Evolutionary conservation across 2,797 vertebrate genomes (phyloP).

Genomic region (Limosa lapponica): DNA sequence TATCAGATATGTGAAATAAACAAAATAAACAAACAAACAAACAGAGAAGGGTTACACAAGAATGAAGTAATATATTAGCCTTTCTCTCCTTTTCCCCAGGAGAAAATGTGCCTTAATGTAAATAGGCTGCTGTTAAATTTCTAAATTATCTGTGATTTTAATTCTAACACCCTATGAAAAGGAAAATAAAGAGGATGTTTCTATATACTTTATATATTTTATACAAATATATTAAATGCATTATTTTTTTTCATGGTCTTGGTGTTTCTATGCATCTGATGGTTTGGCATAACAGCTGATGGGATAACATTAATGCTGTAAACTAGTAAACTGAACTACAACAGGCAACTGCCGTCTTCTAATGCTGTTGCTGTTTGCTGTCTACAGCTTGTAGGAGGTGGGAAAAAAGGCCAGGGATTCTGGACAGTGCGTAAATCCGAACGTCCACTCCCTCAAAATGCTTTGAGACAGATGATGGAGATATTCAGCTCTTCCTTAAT

Average conservation of each 20-base stretch:
- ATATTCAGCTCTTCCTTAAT: not conserved
- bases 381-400: not conserved
- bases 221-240: not conserved
- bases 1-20: not conserved
- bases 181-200: not conserved
- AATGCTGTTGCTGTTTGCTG: not conserved
- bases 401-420: not conserved
- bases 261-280: not conserved
- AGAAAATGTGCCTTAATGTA: not conserved
- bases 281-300: not conserved
- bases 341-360: not conserved
- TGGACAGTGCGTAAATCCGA: not conserved
- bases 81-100: not conserved
- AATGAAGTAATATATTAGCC: not conserved
- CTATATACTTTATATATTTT: not conserved
- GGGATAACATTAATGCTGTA: not conserved
- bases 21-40: not conserved
- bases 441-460: rapidly evolving
- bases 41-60: rapidly evolving
- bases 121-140: not conserved
- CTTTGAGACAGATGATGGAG: not conserved
- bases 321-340: not conserved
- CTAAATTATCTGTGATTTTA: not conserved
- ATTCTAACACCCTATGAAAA: not conserved
- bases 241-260: not conserved